These are phyloP conservation scores for Mormoops blainvillei DNA, from an alignment of 2,113 vertebrate species.

Conservation along the genomic window DNA sequence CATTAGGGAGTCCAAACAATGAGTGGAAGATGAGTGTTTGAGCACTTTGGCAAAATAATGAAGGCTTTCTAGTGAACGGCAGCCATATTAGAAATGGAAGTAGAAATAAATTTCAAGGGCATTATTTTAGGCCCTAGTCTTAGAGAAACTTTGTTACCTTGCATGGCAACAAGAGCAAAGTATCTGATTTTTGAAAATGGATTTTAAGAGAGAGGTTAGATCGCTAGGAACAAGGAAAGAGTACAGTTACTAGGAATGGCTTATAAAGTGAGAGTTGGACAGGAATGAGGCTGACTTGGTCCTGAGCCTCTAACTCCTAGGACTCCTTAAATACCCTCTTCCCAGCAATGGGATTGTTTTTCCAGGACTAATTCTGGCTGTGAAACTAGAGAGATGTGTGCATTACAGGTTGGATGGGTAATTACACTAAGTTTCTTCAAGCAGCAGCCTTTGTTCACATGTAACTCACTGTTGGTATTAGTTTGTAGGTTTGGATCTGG, in stretches of 20 bases:
- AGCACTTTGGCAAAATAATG: background rate
- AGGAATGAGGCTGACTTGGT: background rate
- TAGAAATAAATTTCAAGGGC: background rate
- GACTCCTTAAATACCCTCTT: background rate
- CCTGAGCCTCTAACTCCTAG: background rate
- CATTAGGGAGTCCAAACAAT: background rate
- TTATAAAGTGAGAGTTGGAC: background rate
- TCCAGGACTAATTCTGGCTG: background rate
- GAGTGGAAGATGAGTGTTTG: background rate
- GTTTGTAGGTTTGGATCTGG: background rate
- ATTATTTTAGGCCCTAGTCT: background rate
- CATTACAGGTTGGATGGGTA: background rate
- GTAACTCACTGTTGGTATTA: background rate
- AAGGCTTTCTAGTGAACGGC: background rate
- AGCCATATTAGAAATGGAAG: background rate
- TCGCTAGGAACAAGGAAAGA: background rate
- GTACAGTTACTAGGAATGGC: background rate
- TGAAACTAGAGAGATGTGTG: background rate
- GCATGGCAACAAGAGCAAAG: background rate
- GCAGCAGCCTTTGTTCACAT: background rate
- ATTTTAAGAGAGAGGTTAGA: background rate
- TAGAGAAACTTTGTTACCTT: constrained; percentile 9
- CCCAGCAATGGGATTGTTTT: background rate
- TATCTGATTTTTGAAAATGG: background rate
- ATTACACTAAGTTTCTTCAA: background rate